Evolutionary conservation across 2,888 invertebrate genomes (phyloP).

Genomic region (Spilarctia lutea): DNA sequence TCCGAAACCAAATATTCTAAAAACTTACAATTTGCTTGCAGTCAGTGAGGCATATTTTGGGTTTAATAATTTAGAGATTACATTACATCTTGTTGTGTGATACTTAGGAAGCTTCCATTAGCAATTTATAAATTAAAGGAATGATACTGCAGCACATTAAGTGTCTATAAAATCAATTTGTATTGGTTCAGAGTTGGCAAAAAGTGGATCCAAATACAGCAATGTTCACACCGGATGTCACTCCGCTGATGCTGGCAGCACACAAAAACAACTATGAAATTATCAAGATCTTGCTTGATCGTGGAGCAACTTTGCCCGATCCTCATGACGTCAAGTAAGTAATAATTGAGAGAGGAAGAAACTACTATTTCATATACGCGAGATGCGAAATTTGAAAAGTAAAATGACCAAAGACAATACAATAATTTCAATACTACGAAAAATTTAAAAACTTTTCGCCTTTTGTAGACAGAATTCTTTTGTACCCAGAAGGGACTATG

Average conservation of each 20-base stretch:
- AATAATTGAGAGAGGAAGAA: background rate
- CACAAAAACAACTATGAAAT: constrained; percentile 99
- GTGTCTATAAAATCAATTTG: background rate
- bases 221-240: constrained; percentile 96
- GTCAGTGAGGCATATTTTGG: background rate
- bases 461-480: too few relatives aligned
- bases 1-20: background rate
- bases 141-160: background rate
- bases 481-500: background rate
- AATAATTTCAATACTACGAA: background rate
- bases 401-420: background rate
- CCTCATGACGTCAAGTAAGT: constrained; percentile 93
- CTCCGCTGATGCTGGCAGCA: constrained; percentile 96
- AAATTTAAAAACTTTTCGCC: too few relatives aligned
- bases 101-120: background rate
- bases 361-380: background rate
- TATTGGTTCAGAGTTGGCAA: constrained; percentile 91
- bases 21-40: too few relatives aligned
- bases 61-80: background rate
- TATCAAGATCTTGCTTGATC: constrained; percentile 95
- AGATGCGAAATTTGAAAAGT: background rate
- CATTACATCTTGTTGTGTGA: background rate
- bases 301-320: constrained; percentile 96
- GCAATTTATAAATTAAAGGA: background rate
- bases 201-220: constrained; percentile 93